phyloP scores from a whole-genome alignment of 2,797 vertebrate genomes.

The Rhincodon typus region DNA sequence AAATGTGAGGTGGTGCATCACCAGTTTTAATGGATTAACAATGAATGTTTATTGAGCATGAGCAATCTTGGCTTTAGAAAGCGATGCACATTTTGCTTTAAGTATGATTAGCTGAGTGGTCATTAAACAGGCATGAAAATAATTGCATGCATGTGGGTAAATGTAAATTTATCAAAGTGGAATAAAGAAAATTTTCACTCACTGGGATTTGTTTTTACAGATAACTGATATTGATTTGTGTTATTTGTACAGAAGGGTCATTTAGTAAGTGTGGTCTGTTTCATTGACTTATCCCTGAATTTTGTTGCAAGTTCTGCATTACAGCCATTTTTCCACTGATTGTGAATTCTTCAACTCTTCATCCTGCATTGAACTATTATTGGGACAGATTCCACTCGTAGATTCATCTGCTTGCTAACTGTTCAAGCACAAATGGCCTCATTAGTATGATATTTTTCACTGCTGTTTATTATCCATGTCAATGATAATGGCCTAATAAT shows the following conservation, averaged over 20 bases:
- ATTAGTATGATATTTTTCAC: no score
- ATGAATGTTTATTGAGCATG: background rate
- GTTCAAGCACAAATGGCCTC: no score
- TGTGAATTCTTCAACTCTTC: background rate
- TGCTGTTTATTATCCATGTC: no score
- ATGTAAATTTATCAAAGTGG: slow-evolving; percentile 5
- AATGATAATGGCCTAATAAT: no score
- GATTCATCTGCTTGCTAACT: no score
- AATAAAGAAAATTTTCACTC: background rate
- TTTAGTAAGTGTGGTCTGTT: background rate
- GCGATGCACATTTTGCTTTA: background rate
- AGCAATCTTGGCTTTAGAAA: background rate
- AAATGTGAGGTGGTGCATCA: background rate
- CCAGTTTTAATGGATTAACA: background rate
- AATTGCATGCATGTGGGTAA: background rate
- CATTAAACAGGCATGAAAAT: slow-evolving; percentile 9
- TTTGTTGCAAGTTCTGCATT: background rate
- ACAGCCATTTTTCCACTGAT: background rate
- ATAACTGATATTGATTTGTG: background rate
- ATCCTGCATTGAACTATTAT: background rate
- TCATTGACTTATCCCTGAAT: background rate
- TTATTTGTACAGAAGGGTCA: background rate
- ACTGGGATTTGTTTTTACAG: background rate
- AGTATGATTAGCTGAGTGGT: background rate
- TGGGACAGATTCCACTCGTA: background rate